Conservation (phyloP, 2,113 vertebrate genomes). For the Saguinus midas region DNA sequence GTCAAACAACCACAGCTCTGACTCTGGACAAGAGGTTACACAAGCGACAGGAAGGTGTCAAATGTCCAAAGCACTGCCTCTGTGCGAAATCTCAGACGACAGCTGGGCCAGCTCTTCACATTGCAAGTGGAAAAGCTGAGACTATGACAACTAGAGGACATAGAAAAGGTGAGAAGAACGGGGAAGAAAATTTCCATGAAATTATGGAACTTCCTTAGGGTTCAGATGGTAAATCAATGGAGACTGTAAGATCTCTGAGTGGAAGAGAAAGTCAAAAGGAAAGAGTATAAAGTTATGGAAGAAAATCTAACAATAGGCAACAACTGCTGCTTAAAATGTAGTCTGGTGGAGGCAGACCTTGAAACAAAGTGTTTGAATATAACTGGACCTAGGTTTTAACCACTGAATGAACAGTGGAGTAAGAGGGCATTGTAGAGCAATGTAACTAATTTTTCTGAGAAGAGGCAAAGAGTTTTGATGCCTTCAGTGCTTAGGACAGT, state of each 20-base stretch:
- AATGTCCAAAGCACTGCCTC: background rate
- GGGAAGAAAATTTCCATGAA: background rate
- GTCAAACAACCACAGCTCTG: no score
- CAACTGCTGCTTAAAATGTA: background rate
- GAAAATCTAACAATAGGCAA: background rate
- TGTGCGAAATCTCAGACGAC: no score
- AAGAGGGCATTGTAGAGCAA: rapidly evolving
- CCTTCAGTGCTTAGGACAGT: background rate
- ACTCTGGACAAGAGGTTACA: background rate
- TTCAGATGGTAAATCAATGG: background rate
- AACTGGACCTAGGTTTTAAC: no score
- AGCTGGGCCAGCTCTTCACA: background rate
- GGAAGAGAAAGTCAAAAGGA: background rate
- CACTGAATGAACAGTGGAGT: rapidly evolving
- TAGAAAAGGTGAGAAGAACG: background rate
- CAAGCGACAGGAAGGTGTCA: no score
- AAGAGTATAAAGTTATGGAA: background rate
- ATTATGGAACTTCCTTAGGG: no score
- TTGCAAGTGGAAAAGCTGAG: background rate
- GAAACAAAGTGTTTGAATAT: background rate
- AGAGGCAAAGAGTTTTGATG: background rate
- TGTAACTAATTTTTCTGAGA: background rate
- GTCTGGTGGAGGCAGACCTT: background rate
- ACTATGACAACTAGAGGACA: background rate
- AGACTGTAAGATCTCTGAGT: background rate